phyloP scores from a whole-genome alignment of 1,140 invertebrate species.

The Halictus rubicundus region DNA sequence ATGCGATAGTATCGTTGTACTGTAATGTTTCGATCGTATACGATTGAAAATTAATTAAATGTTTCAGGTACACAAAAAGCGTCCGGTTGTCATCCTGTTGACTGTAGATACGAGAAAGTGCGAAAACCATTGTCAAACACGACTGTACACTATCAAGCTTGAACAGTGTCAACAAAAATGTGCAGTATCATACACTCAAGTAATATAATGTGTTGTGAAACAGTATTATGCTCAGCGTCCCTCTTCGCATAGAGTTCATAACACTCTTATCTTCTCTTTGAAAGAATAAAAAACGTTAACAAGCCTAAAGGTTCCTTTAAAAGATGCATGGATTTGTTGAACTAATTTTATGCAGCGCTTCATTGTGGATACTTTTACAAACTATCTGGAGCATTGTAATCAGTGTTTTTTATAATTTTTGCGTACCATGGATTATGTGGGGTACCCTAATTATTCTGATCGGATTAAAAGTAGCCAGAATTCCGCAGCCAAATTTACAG shows the following conservation, averaged over 20 bases:
- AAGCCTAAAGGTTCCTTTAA: conserved; percentile 34
- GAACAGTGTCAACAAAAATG: conserved; percentile 16
- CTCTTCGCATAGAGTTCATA: conserved; percentile 25
- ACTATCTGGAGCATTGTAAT: conserved; percentile 58
- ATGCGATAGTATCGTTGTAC: not conserved
- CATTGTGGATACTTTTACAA: conserved; percentile 69
- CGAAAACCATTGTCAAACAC: conserved; percentile 21
- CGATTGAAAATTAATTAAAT: not conserved
- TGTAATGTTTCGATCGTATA: not conserved
- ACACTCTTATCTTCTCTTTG: not conserved
- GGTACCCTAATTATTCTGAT: conserved; percentile 59
- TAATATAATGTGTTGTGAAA: conserved; percentile 10
- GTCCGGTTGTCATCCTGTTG: not conserved
- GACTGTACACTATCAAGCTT: not conserved
- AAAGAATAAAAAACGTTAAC: conserved; percentile 27
- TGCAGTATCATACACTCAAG: conserved; percentile 25
- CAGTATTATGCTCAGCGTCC: conserved; percentile 9
- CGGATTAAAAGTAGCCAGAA: conserved; percentile 61
- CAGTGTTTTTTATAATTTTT: conserved; percentile 66
- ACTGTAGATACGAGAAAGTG: not conserved
- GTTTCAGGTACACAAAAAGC: conserved; percentile 7
- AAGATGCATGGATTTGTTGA: conserved; percentile 63
- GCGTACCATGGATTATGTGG: conserved; percentile 73
- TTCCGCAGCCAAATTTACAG: conserved; percentile 70
- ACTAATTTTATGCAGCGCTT: conserved; percentile 61